Percentiles rank a stretch among this genome's conserved stretches.
These are phyloP conservation scores for Mimas tiliae DNA, from an alignment of 2,888 invertebrate genomes.

Conservation along the genomic window DNA sequence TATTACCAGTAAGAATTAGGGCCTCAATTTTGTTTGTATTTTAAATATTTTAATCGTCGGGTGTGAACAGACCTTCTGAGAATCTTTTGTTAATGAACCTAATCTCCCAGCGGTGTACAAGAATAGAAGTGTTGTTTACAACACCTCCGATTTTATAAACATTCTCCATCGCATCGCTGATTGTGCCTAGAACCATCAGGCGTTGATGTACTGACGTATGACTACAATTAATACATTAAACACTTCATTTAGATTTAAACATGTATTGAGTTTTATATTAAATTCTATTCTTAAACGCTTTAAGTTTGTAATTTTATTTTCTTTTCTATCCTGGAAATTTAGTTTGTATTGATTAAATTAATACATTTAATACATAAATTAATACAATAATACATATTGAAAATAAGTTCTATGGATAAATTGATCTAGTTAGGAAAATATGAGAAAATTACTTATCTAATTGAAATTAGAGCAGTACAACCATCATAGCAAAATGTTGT, in stretches of 20 bases:
- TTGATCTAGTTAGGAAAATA: too few species aligned
- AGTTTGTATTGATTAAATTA: too few species aligned
- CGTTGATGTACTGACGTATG: conserved; percentile 56
- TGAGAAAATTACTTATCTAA: too few species aligned
- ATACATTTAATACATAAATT: too few species aligned
- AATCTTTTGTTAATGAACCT: conserved; percentile 69
- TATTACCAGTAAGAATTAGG: too few species aligned
- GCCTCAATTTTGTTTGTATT: too few species aligned
- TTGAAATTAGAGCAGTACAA: too few species aligned
- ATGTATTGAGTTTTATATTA: background rate
- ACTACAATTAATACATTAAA: conserved; percentile 31
- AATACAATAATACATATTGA: too few species aligned
- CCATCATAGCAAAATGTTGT: too few species aligned
- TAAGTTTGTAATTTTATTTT: background rate
- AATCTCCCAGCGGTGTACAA: conserved; percentile 48
- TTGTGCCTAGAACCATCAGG: conserved; percentile 62
- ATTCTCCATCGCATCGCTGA: conserved; percentile 43
- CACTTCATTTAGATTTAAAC: background rate
- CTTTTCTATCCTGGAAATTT: too few species aligned
- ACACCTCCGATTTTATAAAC: conserved; percentile 45
- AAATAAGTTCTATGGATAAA: too few species aligned
- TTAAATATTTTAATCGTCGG: background rate
- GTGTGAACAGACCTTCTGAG: conserved; percentile 30
- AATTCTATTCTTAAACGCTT: background rate
- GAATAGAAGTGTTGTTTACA: conserved; percentile 72